Base-by-base conservation (phyloP, 2,888 invertebrate genomes). In the Clepsis dumicolana region DNA sequence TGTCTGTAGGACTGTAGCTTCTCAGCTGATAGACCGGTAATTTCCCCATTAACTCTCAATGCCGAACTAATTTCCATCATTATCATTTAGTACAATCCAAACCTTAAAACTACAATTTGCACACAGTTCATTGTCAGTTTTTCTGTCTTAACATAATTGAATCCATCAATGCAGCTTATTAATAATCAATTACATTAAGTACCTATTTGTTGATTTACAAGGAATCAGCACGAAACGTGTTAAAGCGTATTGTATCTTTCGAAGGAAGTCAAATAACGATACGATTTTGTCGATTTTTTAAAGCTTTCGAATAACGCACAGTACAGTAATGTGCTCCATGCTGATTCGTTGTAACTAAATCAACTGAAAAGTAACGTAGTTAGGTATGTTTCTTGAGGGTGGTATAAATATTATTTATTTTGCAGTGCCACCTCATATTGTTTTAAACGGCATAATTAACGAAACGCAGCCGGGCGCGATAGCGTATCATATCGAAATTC, bases 401-500 rank as follows among this genome's bases (percentile, higher is more conserved):
- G 66, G 56, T 32, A 56, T 44, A 53, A 32, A 48, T 44, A 64
- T 53, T 56, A 52, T 35, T 63, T 44, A 44, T 18, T 32, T n/a
- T n/a, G n/a, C n/a, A n/a, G n/a, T 32, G 62, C 56, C 14, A 29
- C 50, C 18, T 27, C 16, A 50, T 52, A 68, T 68, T 71, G 62
- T 71, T 75, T 75, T 77, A 76, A 75, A 77, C 75, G 74, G 74
- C 70, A 74, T 71, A 76, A 78, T 78, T 78, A 79, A 76, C 77
- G 71, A 77, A 76, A 74, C 72, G 77, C 72, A 70, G 66, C 73
- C 70, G 71, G 71, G 66, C 62, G 64, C 64, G 75, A 79, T 78
- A 80, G 70, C 70, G 68, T 75, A 75, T 76, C 77, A 70, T 81
- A 84, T 84, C 80, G 72, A 74, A 78, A 76, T 88, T 88, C 88